Conservation (phyloP, 35 echinoderm and acorn worm species). For the Stichopus chloronotus region DNA sequence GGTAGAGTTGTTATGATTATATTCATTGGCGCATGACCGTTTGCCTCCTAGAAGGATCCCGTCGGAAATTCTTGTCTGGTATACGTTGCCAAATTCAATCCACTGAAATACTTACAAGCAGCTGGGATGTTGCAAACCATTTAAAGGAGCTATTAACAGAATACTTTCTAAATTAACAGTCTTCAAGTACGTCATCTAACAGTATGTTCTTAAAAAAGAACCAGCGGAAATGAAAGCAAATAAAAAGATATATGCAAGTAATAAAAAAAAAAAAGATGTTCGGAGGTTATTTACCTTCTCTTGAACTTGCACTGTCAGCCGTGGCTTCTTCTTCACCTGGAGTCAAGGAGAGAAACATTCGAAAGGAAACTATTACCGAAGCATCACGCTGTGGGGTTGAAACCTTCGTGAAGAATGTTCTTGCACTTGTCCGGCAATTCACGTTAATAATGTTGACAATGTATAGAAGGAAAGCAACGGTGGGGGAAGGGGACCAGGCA, state of each 20-base stretch:
- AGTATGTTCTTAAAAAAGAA: too few relatives aligned
- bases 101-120: background rate
- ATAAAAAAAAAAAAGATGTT: background rate
- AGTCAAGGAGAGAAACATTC: slow-evolving; percentile 62
- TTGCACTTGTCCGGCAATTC: slow-evolving; percentile 69
- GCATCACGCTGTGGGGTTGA: slow-evolving; percentile 62
- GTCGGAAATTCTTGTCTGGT: background rate
- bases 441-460: slow-evolving; percentile 48
- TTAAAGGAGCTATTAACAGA: too few relatives aligned
- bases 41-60: background rate
- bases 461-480: slow-evolving; percentile 49
- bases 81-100: slow-evolving; percentile 3
- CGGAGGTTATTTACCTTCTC: slow-evolving; percentile 18
- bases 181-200: too few relatives aligned
- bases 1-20: too few relatives aligned
- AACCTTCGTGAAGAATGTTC: slow-evolving; percentile 53
- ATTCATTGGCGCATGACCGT: too few relatives aligned
- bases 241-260: too few relatives aligned
- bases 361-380: slow-evolving; percentile 63
- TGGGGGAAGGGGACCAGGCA: slow-evolving; percentile 50
- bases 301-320: slow-evolving; percentile 19
- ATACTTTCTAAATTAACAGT: too few relatives aligned
- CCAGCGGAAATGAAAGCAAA: too few relatives aligned
- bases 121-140: background rate
- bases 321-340: slow-evolving; percentile 52